phyloP scores from a whole-genome alignment of 2,888 invertebrate genomes.

The Orchesellides sinensis region DNA sequence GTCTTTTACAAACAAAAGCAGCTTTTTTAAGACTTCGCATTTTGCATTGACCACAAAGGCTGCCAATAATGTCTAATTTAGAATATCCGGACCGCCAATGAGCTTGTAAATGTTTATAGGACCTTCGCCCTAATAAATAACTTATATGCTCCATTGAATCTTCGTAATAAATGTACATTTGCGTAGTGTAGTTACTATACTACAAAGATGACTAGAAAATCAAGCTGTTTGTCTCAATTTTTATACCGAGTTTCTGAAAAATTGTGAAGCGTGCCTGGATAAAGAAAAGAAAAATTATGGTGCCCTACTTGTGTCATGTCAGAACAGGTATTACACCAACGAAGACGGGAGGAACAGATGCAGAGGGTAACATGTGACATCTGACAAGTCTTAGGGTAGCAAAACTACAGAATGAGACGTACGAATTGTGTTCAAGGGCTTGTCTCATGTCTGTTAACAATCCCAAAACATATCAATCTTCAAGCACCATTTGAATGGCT shows the following conservation, averaged over 20 bases:
- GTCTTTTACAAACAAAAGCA: not conserved
- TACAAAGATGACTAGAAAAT: not conserved
- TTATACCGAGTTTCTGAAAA: conserved; percentile 3
- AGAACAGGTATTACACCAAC: not conserved
- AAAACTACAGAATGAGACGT: not conserved
- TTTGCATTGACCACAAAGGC: conserved; percentile 23
- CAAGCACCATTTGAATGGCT: not conserved
- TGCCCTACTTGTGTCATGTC: conserved; percentile 18
- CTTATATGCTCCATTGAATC: not conserved
- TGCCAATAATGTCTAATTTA: conserved; percentile 56
- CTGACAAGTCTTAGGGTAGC: conserved; percentile 10
- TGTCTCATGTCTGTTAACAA: not conserved
- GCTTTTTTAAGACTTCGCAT: not conserved
- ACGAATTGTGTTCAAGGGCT: not conserved
- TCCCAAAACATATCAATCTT: not conserved
- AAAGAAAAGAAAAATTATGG: conserved; percentile 14
- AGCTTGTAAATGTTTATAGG: not conserved
- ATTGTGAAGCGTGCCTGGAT: not conserved
- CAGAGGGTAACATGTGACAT: conserved; percentile 3
- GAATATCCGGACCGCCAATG: conserved; percentile 55
- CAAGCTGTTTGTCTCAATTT: not conserved
- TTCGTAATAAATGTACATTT: not conserved
- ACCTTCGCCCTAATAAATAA: not conserved
- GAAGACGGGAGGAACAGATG: not conserved
- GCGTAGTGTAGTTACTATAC: not conserved